Percentiles rank a stretch among this genome's conserved stretches.
Evolutionary conservation across 2,113 vertebrate species (phyloP).

Genomic region (Hippotragus niger): DNA sequence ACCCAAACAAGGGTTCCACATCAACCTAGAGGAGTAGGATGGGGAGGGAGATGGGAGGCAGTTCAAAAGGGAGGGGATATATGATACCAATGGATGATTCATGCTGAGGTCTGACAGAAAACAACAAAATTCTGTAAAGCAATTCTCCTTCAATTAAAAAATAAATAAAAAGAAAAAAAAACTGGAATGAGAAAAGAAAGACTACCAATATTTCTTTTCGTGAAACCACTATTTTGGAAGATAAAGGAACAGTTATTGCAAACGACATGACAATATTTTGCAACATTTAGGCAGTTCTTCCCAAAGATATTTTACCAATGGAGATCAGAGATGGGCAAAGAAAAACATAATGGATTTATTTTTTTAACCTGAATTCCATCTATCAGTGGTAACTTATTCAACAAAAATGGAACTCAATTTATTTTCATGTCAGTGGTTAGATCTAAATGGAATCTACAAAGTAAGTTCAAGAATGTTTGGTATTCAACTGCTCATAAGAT

Average conservation of each 20-base stretch:
- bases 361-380: neutral
- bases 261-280: neutral
- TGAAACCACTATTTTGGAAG: slow-evolving; percentile 14
- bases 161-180: neutral
- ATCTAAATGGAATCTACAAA: slow-evolving; percentile 3
- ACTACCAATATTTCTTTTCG: neutral
- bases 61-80: neutral
- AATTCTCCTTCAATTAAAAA: neutral
- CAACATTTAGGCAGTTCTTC: slow-evolving; percentile 15
- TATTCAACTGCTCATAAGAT: neutral
- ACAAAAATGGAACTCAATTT: neutral
- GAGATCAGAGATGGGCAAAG: slow-evolving; percentile 1
- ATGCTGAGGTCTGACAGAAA: neutral
- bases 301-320: neutral
- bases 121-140: neutral
- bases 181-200: neutral
- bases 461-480: neutral
- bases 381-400: neutral
- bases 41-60: neutral
- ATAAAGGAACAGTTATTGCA: neutral
- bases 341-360: neutral
- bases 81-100: neutral
- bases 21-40: neutral
- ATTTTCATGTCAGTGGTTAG: neutral
- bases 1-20: neutral